A percentile compares a stretch with the other conserved stretches of the same genome.
These are phyloP conservation scores for Pristionchus entomophagus DNA, from an alignment of 2,888 invertebrate species.

Conservation along the genomic window DNA sequence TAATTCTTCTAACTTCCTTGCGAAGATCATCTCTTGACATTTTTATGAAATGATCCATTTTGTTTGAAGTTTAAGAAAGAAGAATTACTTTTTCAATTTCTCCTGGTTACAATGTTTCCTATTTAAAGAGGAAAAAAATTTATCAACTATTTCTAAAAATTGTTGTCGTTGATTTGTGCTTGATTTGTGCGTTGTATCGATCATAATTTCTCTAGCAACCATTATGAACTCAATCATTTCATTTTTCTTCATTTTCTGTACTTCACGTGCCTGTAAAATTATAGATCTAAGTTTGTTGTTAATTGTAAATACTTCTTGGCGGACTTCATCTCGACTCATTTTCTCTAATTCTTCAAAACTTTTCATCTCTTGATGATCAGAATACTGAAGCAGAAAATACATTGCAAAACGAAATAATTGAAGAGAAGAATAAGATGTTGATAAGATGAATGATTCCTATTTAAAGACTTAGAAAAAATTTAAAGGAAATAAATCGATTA, in stretches of 20 bases:
- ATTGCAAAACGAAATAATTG: background rate
- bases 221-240: slow-evolving; percentile 56
- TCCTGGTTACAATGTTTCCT: slow-evolving; percentile 44
- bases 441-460: too few species aligned
- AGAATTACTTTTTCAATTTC: slow-evolving; percentile 54
- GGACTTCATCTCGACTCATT: slow-evolving; percentile 56
- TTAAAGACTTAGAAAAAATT: background rate
- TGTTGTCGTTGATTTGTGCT: too few species aligned
- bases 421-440: too few species aligned
- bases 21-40: slow-evolving; percentile 55
- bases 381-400: background rate
- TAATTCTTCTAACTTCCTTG: slow-evolving; percentile 50
- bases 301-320: slow-evolving; percentile 52
- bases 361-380: background rate
- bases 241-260: slow-evolving; percentile 53
- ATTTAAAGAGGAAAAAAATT: slow-evolving; percentile 52
- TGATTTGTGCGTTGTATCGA: background rate
- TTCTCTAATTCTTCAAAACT: slow-evolving; percentile 49
- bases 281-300: slow-evolving; percentile 53
- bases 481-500: background rate
- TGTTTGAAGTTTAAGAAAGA: slow-evolving; percentile 49
- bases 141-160: slow-evolving; percentile 25
- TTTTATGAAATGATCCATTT: slow-evolving; percentile 51
- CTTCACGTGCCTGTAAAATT: slow-evolving; percentile 51
- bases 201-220: slow-evolving; percentile 47